Conservation (phyloP, 2,797 vertebrate genomes). For the Pseudochirops cupreus region DNA sequence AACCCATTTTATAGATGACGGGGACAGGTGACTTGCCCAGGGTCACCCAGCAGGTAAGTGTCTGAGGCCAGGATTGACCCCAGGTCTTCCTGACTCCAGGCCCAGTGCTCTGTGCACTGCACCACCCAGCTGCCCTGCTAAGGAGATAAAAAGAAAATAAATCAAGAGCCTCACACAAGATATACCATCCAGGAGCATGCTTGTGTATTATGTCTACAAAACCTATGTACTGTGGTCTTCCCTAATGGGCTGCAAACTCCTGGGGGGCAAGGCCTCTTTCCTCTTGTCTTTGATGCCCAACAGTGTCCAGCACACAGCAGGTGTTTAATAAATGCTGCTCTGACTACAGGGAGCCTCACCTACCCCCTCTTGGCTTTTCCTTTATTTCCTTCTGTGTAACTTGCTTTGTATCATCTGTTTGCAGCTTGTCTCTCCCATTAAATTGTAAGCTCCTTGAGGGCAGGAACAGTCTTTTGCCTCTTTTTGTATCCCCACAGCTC, state of each 20-base stretch:
- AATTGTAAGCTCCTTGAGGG: not conserved
- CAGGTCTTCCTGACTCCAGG: too few species aligned
- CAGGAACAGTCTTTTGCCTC: not conserved
- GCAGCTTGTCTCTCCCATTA: not conserved
- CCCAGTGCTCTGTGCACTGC: too few species aligned
- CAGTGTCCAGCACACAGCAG: not conserved
- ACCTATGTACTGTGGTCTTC: too few species aligned
- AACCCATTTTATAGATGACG: too few species aligned
- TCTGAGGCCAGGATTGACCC: too few species aligned
- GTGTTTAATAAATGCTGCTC: not conserved
- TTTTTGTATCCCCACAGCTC: not conserved
- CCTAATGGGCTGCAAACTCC: not conserved
- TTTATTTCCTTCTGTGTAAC: not conserved
- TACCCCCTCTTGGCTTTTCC: not conserved
- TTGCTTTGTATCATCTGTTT: not conserved
- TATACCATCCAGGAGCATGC: not conserved
- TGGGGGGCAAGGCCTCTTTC: not conserved
- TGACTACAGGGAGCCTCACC: not conserved
- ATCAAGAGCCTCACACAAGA: not conserved
- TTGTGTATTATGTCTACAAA: too few species aligned
- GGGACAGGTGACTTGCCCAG: too few species aligned
- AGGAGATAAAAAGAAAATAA: too few species aligned
- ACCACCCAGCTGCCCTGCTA: too few species aligned
- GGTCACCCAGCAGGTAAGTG: too few species aligned
- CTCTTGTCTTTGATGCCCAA: not conserved